Base-by-base conservation (phyloP, 2,113 vertebrate genomes). In the Laterallus jamaicensis region DNA sequence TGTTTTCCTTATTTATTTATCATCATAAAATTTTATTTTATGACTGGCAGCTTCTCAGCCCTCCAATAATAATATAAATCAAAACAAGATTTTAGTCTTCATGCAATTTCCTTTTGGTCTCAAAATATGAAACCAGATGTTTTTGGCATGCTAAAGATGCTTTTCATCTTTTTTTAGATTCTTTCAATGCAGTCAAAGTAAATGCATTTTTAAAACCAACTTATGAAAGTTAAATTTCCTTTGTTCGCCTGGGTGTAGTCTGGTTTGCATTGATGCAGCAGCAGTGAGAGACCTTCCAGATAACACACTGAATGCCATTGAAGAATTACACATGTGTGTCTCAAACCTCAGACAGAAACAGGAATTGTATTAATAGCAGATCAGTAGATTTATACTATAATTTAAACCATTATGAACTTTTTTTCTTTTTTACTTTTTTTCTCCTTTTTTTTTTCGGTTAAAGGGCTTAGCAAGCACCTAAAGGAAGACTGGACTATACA, bases 81-180 rank as follows among this genome's bases (percentile, higher is more conserved):
- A 99, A 99, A 99, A 99, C 99, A 99, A 99, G 98, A 99, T 98
- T 99, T 99, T 98, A 98, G 98, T 98, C 98, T 98, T 99, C 98
- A 97, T 98, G 98, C 98, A 99, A 99, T 99, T 99, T 99, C 99
- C 99, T 99, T 98, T 98, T 96, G 96, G 98, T 98, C 97, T 98
- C 96, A 95, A 97, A 99, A 99, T 99, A 99, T 98, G 98, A 99
- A 99, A 99, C 99, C 99, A 99, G 99, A 99, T 99, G 99, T 99
- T 99, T 99, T 98, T 98, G 97, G 98, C 98, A 98, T 98, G 98
- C 98, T 98, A 97, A 98, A 98, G 98, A 99, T 98, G 98, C 98
- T 98, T 99, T 99, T 99, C 98, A 99, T 99, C 98, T 98, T 98
- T 96, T 97, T 97, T 98, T 97, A 97, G 98, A 98, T 96, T 98